Base-by-base conservation (phyloP, 2,888 invertebrate species). In the Tenthredo distinguenda region DNA sequence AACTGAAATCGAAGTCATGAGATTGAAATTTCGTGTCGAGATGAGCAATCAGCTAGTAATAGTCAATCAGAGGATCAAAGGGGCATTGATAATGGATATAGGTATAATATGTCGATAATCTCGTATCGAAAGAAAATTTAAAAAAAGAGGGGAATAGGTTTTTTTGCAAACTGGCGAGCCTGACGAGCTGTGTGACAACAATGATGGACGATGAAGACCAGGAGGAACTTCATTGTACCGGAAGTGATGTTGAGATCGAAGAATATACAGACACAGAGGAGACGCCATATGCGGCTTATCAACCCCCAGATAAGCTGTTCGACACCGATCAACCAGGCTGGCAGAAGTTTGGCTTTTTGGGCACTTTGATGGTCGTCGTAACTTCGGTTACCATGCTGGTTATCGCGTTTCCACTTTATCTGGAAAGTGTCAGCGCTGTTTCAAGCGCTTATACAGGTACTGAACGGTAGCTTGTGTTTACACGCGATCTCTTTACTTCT, bases 401-500 rank as follows among this genome's bases (percentile, higher is more conserved):
- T 88, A 94, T 95, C 88, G 90, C 94, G 85, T 92, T 95, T 87
- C 95, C 95, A 21, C 91, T 95, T 68, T 95, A 95, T 90, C 91
- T 94, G 84, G 94, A 94, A 88, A 92, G 92, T 86, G 87, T 93
- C 81, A 91, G 90, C 87, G 88, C 89, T 9, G 91, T 91, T 31
- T 92, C 93, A 72, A 93, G 91, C 87, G 93, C 92, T 72, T 94
- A 93, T 86, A 91, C 93, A 88, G 91, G 93, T 90, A 34, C 37
- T n/a, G 40, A 37, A 37, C 62, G 40, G 26, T 58, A 34, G 10
- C 58, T 12, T 58, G 4, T 26, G 37, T 62, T 37, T 62, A 79
- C n/a, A 21, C 5, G 6, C 5, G 43, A 2, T 74, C 7, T 40
- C 21, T 74, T 74, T 43, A 4, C 1, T 21, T 10, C 4, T 21